Percentiles rank a stretch among this genome's conserved stretches.
phyloP scores from a whole-genome alignment of 2,797 vertebrate genomes.

The Danio aesculapii region DNA sequence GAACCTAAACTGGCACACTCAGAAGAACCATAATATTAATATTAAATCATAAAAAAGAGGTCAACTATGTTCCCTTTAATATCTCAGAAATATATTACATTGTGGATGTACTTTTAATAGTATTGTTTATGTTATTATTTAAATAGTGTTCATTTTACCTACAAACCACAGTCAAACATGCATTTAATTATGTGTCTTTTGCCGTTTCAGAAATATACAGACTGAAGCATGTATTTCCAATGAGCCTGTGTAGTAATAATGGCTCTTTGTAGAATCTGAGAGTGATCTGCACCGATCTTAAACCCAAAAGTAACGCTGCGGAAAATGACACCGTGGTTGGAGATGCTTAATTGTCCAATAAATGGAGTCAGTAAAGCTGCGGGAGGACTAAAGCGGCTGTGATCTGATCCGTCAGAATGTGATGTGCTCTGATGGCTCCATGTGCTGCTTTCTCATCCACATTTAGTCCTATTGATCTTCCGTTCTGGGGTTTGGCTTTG shows the following conservation, averaged over 20 bases:
- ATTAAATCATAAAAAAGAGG: too few relatives aligned
- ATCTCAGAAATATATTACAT: too few relatives aligned
- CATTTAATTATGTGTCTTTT: too few relatives aligned
- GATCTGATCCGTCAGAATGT: conserved; percentile 51
- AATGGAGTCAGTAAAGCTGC: conserved; percentile 40
- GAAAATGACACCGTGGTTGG: conserved; percentile 66
- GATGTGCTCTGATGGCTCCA: conserved; percentile 54
- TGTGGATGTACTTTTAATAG: too few relatives aligned
- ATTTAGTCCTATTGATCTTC: conserved; percentile 77
- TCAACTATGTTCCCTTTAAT: too few relatives aligned
- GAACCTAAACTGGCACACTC: too few relatives aligned
- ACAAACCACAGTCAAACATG: too few relatives aligned
- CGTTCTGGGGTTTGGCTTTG: conserved; percentile 65
- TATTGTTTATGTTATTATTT: too few relatives aligned
- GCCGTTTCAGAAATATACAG: too few relatives aligned
- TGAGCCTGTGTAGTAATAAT: neutral
- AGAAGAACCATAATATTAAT: too few relatives aligned
- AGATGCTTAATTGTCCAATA: conserved; percentile 45
- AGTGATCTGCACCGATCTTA: conserved; percentile 50
- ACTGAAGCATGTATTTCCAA: too few relatives aligned
- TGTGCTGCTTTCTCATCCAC: conserved; percentile 68
- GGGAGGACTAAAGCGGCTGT: conserved; percentile 47
- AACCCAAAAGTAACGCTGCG: conserved; percentile 51
- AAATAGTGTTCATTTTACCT: too few relatives aligned
- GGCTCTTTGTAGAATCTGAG: conserved; percentile 14